phyloP scores from a whole-genome alignment of 2,888 invertebrate genomes.

The Pyrochroa serraticornis region DNA sequence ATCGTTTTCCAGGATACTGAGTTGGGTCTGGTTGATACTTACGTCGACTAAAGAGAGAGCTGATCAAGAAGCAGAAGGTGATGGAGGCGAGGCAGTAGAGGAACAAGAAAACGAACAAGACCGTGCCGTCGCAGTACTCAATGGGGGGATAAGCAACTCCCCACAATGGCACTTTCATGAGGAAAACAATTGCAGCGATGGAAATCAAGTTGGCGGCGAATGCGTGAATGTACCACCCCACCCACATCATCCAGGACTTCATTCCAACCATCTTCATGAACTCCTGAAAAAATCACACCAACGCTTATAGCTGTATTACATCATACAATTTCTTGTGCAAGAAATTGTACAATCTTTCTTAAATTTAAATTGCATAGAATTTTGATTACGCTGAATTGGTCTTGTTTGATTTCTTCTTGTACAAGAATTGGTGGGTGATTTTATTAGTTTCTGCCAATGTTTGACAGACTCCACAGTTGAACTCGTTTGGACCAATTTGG shows the following conservation, averaged over 20 bases:
- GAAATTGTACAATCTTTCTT: too few relatives aligned
- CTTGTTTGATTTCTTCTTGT: too few relatives aligned
- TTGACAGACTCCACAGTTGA: too few relatives aligned
- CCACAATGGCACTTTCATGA: conserved; percentile 65
- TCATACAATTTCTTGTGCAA: too few relatives aligned
- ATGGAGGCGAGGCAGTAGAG: conserved; percentile 74
- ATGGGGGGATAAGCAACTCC: conserved; percentile 65
- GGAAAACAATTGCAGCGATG: conserved; percentile 62
- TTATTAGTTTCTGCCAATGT: too few relatives aligned
- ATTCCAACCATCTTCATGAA: conserved; percentile 93
- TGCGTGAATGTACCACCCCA: conserved; percentile 83
- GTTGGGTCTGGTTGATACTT: conserved; percentile 43
- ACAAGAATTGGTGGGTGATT: too few relatives aligned
- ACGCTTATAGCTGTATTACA: background rate
- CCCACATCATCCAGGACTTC: conserved; percentile 83
- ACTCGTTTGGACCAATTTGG: too few relatives aligned
- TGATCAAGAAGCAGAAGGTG: conserved; percentile 78
- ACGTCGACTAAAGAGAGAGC: conserved; percentile 80
- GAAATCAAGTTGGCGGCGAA: conserved; percentile 71
- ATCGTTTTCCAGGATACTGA: too few relatives aligned
- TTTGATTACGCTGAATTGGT: too few relatives aligned
- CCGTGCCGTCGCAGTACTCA: conserved; percentile 67
- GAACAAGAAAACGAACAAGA: conserved; percentile 72
- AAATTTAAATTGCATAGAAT: too few relatives aligned
- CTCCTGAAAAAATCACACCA: conserved; percentile 67